Conservation (phyloP, 1,140 invertebrate species). For the Nomia melanderi region DNA sequence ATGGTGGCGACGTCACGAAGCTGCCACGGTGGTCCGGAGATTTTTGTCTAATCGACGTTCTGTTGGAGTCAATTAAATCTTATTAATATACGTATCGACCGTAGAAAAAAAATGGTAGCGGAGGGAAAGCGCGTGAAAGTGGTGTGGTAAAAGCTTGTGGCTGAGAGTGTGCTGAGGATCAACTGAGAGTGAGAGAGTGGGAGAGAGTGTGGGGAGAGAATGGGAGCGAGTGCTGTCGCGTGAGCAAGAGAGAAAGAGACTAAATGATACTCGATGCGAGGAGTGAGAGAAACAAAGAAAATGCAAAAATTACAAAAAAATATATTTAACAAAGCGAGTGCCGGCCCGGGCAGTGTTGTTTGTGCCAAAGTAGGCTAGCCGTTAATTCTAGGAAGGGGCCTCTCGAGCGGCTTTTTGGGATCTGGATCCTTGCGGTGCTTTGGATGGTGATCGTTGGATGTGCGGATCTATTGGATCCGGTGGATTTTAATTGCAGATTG, state of each 20-base stretch:
- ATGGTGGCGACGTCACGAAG: not conserved
- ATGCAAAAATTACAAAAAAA: slow-evolving; percentile 40
- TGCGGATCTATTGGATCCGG: too few species aligned
- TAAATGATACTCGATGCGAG: slow-evolving; percentile 8
- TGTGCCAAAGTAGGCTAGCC: slow-evolving; percentile 79
- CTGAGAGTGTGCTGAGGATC: slow-evolving; percentile 4
- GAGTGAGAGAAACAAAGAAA: slow-evolving; percentile 19
- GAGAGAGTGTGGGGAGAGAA: slow-evolving; percentile 47
- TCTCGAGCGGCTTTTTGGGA: slow-evolving; percentile 30
- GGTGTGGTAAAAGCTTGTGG: slow-evolving; percentile 43
- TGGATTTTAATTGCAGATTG: too few species aligned
- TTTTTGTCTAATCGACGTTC: slow-evolving; percentile 73
- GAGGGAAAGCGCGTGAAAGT: slow-evolving; percentile 33
- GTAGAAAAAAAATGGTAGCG: slow-evolving; percentile 53
- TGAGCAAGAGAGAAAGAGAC: slow-evolving; percentile 49
- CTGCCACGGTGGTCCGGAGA: not conserved
- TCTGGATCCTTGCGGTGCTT: slow-evolving; percentile 30
- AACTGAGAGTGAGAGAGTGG: slow-evolving; percentile 28
- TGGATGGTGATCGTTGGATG: too few species aligned
- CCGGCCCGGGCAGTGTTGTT: slow-evolving; percentile 74
- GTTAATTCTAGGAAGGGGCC: slow-evolving; percentile 54
- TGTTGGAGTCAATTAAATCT: slow-evolving; percentile 81
- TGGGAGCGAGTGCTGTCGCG: slow-evolving; percentile 39
- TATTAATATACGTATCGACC: slow-evolving; percentile 72
- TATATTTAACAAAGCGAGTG: slow-evolving; percentile 74